These are phyloP conservation scores for Enteromius thamalakanensis DNA, from an alignment of 2,797 vertebrate genomes.

Conservation along the genomic window DNA sequence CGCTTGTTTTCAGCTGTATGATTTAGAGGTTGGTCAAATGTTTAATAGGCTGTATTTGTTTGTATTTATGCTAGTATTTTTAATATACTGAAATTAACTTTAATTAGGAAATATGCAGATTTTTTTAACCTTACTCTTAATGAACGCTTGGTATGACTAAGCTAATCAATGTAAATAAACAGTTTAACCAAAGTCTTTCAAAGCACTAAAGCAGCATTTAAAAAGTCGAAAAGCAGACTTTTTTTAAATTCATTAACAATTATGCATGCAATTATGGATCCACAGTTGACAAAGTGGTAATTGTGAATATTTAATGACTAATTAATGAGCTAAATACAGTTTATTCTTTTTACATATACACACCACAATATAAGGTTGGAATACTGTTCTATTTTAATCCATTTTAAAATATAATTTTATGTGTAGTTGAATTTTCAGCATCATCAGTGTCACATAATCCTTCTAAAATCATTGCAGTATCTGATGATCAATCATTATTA, in stretches of 20 bases:
- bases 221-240: too few species aligned
- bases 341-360: background rate
- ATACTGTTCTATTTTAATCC: background rate
- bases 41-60: background rate
- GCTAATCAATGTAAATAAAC: background rate
- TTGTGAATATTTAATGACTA: constrained; percentile 46
- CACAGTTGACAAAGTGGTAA: constrained; percentile 41
- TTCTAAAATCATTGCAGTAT: background rate
- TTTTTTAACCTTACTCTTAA: background rate
- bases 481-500: background rate
- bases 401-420: background rate
- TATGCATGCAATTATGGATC: constrained; percentile 45
- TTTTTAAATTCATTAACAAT: constrained; percentile 24
- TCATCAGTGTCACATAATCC: background rate
- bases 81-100: background rate
- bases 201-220: background rate
- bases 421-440: background rate
- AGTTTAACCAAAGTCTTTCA: constrained; percentile 1
- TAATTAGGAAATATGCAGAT: background rate
- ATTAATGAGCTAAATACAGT: constrained; percentile 40
- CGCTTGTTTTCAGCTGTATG: constrained; percentile 5
- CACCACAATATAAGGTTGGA: background rate
- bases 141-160: background rate
- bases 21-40: background rate
- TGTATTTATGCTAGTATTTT: background rate